Conservation (phyloP, 2,113 vertebrate genomes). For the Rhipidura dahli region DNA sequence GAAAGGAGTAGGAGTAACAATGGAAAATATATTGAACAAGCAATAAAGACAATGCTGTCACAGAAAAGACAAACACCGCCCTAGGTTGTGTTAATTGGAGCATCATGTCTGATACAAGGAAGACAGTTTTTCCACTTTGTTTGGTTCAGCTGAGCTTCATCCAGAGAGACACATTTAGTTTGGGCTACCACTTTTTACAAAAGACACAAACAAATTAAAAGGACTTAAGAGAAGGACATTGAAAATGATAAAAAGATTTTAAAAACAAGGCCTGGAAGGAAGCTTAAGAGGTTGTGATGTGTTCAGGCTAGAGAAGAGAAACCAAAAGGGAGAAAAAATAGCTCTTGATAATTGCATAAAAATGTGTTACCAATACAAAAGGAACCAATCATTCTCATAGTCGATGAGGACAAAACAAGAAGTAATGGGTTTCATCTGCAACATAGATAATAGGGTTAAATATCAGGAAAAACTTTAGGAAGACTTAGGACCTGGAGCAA, state of each 20-base stretch:
- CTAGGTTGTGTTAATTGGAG: slow-evolving; percentile 13
- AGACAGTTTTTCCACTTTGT: not conserved
- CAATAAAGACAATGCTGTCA: not conserved
- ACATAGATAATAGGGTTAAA: slow-evolving; percentile 9
- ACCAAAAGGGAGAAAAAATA: slow-evolving; percentile 38
- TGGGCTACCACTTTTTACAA: slow-evolving; percentile 24
- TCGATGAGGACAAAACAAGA: slow-evolving; percentile 55
- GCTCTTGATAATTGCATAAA: slow-evolving; percentile 41
- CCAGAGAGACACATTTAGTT: not conserved
- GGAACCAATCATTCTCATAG: slow-evolving; percentile 52
- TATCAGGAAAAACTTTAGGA: slow-evolving; percentile 20
- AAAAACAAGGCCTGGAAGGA: slow-evolving; percentile 59
- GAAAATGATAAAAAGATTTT: slow-evolving; percentile 49
- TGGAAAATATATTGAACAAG: not conserved
- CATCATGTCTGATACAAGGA: not conserved
- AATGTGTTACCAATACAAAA: slow-evolving; percentile 22
- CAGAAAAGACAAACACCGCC: not conserved
- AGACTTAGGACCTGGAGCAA: not conserved
- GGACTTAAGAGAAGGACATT: slow-evolving; percentile 25
- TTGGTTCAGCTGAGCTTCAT: not conserved
- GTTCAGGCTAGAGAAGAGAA: slow-evolving; percentile 49
- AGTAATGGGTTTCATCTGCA: not conserved
- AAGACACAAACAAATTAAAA: slow-evolving; percentile 30
- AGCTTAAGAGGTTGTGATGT: slow-evolving; percentile 41
- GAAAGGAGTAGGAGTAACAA: not conserved